Percentiles rank a stretch among this genome's conserved stretches.
phyloP scores from a whole-genome alignment of 1,140 invertebrate species.

The Drosophila pseudoobscura region DNA sequence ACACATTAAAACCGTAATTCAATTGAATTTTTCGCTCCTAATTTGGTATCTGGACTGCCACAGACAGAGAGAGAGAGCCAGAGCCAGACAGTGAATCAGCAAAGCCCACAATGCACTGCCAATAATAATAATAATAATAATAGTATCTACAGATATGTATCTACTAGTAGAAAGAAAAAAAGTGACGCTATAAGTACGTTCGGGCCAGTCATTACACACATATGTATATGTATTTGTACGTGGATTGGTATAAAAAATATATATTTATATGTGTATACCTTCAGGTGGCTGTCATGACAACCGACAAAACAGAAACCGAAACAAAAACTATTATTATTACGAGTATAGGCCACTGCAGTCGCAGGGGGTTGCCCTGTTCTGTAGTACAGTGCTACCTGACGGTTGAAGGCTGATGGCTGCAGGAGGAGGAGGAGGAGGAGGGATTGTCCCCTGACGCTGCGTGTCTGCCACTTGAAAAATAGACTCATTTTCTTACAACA shows the following conservation, averaged over 20 bases:
- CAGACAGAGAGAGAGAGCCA: too few species aligned
- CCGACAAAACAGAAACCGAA: conserved; percentile 55
- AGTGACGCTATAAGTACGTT: conserved; percentile 36
- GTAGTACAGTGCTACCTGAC: conserved; percentile 46
- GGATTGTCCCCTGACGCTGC: background rate
- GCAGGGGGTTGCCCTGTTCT: background rate
- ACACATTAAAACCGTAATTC: conserved; percentile 39
- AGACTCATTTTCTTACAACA: too few species aligned
- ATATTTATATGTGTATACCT: conserved; percentile 21
- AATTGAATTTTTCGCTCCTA: conserved; percentile 74
- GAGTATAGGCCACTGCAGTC: background rate
- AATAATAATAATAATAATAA: conserved; percentile 37
- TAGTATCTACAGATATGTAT: conserved; percentile 1
- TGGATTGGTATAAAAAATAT: too few species aligned
- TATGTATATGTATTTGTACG: background rate
- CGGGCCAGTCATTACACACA: too few species aligned
- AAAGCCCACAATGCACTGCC: conserved; percentile 61
- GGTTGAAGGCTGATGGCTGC: conserved; percentile 3
- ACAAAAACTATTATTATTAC: conserved; percentile 44
- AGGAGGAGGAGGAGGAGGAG: background rate
- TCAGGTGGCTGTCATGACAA: conserved; percentile 67
- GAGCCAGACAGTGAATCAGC: conserved; percentile 57
- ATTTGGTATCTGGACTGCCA: conserved; percentile 51
- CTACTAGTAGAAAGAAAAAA: conserved; percentile 15
- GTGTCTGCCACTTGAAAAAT: too few species aligned